A percentile compares a stretch with the other conserved stretches of the same genome.
phyloP scores from a whole-genome alignment of 1,140 invertebrate species.

The Apis florea region DNA sequence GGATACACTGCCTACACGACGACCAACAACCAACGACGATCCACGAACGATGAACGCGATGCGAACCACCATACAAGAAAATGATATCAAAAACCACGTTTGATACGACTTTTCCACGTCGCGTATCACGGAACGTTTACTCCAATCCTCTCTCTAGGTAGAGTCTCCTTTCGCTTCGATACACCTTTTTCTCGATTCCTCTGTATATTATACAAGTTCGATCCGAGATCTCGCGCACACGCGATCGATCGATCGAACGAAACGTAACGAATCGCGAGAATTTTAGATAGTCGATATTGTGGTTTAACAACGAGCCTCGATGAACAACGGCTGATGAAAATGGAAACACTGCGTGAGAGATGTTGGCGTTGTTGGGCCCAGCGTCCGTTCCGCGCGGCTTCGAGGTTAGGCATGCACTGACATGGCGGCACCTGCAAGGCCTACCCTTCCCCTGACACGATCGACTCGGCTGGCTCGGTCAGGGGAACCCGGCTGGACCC shows the following conservation, averaged over 20 bases:
- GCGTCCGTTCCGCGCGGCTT: constrained; percentile 76
- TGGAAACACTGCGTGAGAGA: constrained; percentile 45
- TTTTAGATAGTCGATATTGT: background rate
- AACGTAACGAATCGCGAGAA: constrained; percentile 7
- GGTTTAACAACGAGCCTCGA: background rate
- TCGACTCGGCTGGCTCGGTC: constrained; percentile 67
- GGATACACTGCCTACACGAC: background rate
- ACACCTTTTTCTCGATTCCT: constrained; percentile 20
- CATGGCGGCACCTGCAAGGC: constrained; percentile 80
- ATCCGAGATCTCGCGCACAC: background rate
- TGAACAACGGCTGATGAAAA: constrained; percentile 6
- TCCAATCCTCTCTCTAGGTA: background rate
- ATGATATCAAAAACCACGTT: background rate
- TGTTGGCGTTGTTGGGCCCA: constrained; percentile 66
- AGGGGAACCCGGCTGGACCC: constrained; percentile 71
- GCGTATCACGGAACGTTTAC: constrained; percentile 14
- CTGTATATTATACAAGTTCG: background rate
- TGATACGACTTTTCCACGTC: constrained; percentile 9
- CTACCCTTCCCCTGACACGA: constrained; percentile 73
- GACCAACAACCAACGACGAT: background rate
- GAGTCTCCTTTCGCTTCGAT: constrained; percentile 1
- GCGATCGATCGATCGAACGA: constrained; percentile 18
- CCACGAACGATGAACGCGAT: background rate
- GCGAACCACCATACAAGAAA: background rate
- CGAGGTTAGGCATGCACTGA: constrained; percentile 80